These are phyloP conservation scores for Toxotes lorentzi DNA, from an alignment of 2,797 vertebrate species.

Conservation along the genomic window DNA sequence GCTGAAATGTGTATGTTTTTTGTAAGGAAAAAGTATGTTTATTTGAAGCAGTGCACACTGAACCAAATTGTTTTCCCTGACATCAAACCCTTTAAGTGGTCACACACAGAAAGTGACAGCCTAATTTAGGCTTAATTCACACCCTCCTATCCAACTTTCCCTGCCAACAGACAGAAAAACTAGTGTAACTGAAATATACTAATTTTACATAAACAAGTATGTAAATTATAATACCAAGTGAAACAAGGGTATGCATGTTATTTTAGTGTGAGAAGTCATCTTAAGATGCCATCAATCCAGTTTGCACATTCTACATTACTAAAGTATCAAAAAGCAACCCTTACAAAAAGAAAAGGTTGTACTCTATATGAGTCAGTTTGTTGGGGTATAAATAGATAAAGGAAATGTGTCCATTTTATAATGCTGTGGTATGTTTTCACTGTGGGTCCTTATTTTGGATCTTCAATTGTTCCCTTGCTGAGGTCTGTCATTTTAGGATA, in stretches of 20 bases:
- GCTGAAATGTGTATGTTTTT: slow-evolving; percentile 60
- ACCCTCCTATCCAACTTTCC: slow-evolving; percentile 75
- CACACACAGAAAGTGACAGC: slow-evolving; percentile 72
- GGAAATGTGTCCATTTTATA: slow-evolving; percentile 79
- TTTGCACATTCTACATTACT: slow-evolving; percentile 79
- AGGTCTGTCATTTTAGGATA: slow-evolving; percentile 99
- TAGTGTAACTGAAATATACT: slow-evolving; percentile 74
- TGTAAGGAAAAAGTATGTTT: slow-evolving; percentile 50
- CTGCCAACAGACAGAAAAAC: slow-evolving; percentile 84
- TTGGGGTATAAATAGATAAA: slow-evolving; percentile 87
- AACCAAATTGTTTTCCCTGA: slow-evolving; percentile 53
- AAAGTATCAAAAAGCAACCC: slow-evolving; percentile 85
- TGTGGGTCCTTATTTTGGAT: slow-evolving; percentile 90
- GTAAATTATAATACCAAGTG: slow-evolving; percentile 72
- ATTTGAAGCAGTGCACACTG: slow-evolving; percentile 64
- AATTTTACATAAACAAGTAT: slow-evolving; percentile 76
- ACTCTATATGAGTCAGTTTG: slow-evolving; percentile 79
- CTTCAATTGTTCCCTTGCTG: slow-evolving; percentile 98
- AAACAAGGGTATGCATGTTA: slow-evolving; percentile 67
- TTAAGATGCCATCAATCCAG: slow-evolving; percentile 78
- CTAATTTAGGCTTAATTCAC: slow-evolving; percentile 85
- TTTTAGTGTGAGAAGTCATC: slow-evolving; percentile 68
- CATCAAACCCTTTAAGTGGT: slow-evolving; percentile 62
- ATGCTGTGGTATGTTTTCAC: slow-evolving; percentile 63
- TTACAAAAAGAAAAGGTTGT: slow-evolving; percentile 82